Evolutionary conservation across 2,797 vertebrate genomes (phyloP).

Genomic region (Pseudochirops corinnae): DNA sequence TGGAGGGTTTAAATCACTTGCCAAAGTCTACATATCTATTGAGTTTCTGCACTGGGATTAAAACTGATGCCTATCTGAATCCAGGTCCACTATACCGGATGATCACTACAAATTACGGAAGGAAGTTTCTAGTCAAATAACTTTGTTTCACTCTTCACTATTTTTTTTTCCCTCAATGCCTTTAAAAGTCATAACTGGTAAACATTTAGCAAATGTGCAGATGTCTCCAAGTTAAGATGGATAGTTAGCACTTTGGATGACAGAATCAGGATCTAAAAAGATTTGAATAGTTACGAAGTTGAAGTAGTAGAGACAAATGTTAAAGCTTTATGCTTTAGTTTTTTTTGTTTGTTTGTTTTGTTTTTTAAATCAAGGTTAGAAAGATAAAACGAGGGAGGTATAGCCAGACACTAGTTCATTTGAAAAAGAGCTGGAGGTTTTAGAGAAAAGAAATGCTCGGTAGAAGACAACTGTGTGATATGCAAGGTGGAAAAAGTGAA

Average conservation of each 20-base stretch:
- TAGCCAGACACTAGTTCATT: neutral
- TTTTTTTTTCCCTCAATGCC: neutral
- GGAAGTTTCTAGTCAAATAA: neutral
- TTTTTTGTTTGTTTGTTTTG: too few relatives aligned
- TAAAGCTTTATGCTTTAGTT: neutral
- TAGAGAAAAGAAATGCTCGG: neutral
- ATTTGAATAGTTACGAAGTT: neutral
- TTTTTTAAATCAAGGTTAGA: neutral
- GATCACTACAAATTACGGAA: neutral
- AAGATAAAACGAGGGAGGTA: neutral
- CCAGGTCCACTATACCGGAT: neutral
- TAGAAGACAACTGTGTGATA: neutral
- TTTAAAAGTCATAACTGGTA: neutral
- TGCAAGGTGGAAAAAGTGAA: neutral
- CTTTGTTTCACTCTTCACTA: neutral
- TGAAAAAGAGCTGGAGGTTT: neutral
- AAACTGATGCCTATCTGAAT: neutral
- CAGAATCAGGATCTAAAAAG: neutral
- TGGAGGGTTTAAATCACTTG: neutral
- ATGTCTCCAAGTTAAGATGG: neutral
- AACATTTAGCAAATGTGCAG: neutral
- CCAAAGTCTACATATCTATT: too few relatives aligned
- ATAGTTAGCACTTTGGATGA: neutral
- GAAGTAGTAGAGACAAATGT: neutral
- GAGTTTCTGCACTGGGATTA: too few relatives aligned